Evolutionary conservation across 2,888 invertebrate species (phyloP).

Genomic region (Ophraella communa): DNA sequence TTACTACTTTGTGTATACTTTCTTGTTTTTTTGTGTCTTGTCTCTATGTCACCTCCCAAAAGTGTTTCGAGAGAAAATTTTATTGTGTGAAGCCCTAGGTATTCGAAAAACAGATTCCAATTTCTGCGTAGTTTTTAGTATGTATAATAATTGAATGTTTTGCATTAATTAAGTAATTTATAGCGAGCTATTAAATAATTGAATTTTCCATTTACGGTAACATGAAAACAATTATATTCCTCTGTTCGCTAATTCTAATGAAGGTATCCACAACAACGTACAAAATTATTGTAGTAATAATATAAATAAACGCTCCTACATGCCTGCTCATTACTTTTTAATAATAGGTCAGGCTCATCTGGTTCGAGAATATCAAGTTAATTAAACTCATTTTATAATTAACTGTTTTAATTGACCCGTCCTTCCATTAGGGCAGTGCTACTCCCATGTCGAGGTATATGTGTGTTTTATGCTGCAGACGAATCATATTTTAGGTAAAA

Average conservation of each 20-base stretch:
- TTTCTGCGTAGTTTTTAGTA: neutral
- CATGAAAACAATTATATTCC: constrained; percentile 36
- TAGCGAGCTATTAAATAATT: neutral
- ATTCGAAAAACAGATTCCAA: too few species aligned
- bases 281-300: constrained; percentile 31
- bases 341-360: constrained; percentile 39
- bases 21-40: too few species aligned
- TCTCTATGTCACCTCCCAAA: too few species aligned
- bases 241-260: constrained; percentile 31
- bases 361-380: constrained; percentile 42
- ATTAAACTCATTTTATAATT: constrained; percentile 45
- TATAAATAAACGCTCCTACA: constrained; percentile 39
- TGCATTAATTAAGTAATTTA: neutral
- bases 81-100: too few species aligned
- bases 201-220: neutral
- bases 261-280: constrained; percentile 6
- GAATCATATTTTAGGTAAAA: neutral
- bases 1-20: too few species aligned
- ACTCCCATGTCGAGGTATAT: constrained; percentile 13
- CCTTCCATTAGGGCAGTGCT: constrained; percentile 30
- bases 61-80: too few species aligned
- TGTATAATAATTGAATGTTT: neutral
- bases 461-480: neutral
- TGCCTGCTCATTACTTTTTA: constrained; percentile 40
- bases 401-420: constrained; percentile 37